Evolutionary conservation across 2,888 invertebrate genomes (phyloP).

Genomic region (Pachliopta kotzebuea): DNA sequence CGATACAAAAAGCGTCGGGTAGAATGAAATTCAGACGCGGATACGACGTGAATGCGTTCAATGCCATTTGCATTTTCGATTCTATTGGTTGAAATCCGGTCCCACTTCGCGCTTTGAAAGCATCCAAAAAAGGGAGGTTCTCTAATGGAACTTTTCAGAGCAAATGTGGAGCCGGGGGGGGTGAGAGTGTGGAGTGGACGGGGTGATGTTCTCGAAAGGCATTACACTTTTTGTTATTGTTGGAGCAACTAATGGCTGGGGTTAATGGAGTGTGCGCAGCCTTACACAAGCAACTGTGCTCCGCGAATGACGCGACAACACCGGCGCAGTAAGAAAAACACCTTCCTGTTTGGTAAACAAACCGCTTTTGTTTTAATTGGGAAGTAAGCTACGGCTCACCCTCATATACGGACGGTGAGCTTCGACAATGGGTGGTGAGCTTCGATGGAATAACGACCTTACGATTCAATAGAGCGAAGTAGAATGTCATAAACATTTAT

Average conservation of each 20-base stretch:
- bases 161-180: conserved; percentile 11
- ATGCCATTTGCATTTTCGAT: conserved; percentile 27
- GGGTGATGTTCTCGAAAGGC: conserved; percentile 14
- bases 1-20: conserved; percentile 18
- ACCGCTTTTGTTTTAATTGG: conserved; percentile 4
- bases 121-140: conserved; percentile 22
- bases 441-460: too few species aligned
- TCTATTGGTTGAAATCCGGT: conserved; percentile 21
- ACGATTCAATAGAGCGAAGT: too few species aligned
- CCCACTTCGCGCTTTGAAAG: conserved; percentile 15
- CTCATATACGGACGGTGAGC: too few species aligned
- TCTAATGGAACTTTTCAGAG: conserved; percentile 28
- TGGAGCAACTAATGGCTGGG: conserved; percentile 24
- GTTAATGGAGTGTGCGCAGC: conserved; percentile 26
- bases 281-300: conserved; percentile 16
- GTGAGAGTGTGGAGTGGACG: neutral
- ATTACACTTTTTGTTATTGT: conserved; percentile 26
- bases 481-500: too few species aligned
- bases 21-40: conserved; percentile 16
- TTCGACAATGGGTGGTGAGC: too few species aligned
- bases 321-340: conserved; percentile 11
- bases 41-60: conserved; percentile 15
- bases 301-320: conserved; percentile 7
- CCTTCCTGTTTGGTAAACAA: conserved; percentile 18
- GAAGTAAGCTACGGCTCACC: neutral